These are phyloP conservation scores for Typhlichthys subterraneus DNA, from an alignment of 2,797 vertebrate genomes.

Conservation along the genomic window DNA sequence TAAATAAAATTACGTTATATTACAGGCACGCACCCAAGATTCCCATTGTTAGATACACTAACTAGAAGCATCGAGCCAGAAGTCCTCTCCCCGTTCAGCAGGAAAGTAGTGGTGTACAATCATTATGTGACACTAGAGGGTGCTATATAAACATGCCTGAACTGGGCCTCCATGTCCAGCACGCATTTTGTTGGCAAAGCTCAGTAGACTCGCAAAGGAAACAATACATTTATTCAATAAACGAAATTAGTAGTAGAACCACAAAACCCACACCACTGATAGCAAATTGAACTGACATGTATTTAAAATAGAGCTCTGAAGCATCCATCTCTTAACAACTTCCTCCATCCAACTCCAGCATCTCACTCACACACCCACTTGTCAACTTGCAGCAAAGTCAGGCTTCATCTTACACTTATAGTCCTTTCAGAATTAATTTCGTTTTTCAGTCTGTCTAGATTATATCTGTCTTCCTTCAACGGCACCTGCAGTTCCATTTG, in stretches of 20 bases:
- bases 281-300: conserved; percentile 42
- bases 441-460: conserved; percentile 47
- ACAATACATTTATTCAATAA: conserved; percentile 32
- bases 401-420: conserved; percentile 13
- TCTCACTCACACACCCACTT: conserved; percentile 20
- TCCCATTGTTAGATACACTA: conserved; percentile 49
- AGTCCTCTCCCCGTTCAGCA: conserved; percentile 48
- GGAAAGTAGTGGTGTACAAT: conserved; percentile 57
- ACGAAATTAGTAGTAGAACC: conserved; percentile 44
- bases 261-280: conserved; percentile 65
- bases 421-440: conserved; percentile 23
- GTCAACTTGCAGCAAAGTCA: conserved; percentile 24
- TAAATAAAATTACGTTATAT: conserved; percentile 66
- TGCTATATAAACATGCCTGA: conserved; percentile 36
- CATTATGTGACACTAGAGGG: conserved; percentile 62
- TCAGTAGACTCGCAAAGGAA: conserved; percentile 51
- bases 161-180: conserved; percentile 14
- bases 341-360: conserved; percentile 18
- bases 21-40: conserved; percentile 61
- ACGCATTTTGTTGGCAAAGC: conserved; percentile 32
- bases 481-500: conserved; percentile 57
- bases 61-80: conserved; percentile 32
- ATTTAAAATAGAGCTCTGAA: conserved; percentile 24
- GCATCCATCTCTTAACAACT: conserved; percentile 14
- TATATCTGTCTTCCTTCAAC: conserved; percentile 44